Percentiles rank a stretch among this genome's conserved stretches.
These are phyloP conservation scores for Ridgeia piscesae DNA, from an alignment of 1,140 invertebrate species.

Conservation along the genomic window DNA sequence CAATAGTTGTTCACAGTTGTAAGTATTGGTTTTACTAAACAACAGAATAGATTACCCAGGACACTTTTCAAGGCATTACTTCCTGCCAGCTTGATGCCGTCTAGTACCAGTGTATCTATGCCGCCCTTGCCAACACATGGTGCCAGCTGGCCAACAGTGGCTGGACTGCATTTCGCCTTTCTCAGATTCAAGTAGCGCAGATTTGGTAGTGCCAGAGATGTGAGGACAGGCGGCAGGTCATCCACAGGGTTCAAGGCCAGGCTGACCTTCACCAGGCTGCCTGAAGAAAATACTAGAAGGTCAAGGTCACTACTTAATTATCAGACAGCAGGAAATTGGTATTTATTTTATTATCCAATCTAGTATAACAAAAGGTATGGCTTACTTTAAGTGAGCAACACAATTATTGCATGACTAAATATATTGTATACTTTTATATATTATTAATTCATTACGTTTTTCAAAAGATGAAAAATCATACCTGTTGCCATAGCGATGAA, in stretches of 20 bases:
- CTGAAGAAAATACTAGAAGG: not conserved
- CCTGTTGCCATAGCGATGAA: conserved; percentile 23
- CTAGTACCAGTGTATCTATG: conserved; percentile 41
- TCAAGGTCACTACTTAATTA: not conserved
- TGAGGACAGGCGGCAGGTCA: conserved; percentile 33
- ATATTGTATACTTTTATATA: too few relatives aligned
- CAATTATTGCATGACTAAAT: too few relatives aligned
- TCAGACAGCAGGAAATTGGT: too few relatives aligned
- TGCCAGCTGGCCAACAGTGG: not conserved
- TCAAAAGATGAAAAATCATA: not conserved
- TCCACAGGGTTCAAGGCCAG: conserved; percentile 37
- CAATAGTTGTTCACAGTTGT: not conserved
- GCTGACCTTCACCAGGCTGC: conserved; percentile 29
- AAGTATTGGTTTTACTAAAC: not conserved
- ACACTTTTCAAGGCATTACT: conserved; percentile 37
- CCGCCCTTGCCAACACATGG: conserved; percentile 14
- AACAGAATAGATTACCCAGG: conserved; percentile 32
- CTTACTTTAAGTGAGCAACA: too few relatives aligned
- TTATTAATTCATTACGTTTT: not conserved
- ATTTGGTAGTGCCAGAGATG: conserved; percentile 24
- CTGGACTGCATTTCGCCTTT: conserved; percentile 31
- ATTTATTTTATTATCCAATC: too few relatives aligned
- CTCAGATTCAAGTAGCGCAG: conserved; percentile 44
- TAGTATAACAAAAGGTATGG: too few relatives aligned
- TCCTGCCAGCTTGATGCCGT: conserved; percentile 44